Base-by-base conservation (phyloP, 2,797 vertebrate genomes). In the Eurystomus glaucurus region DNA sequence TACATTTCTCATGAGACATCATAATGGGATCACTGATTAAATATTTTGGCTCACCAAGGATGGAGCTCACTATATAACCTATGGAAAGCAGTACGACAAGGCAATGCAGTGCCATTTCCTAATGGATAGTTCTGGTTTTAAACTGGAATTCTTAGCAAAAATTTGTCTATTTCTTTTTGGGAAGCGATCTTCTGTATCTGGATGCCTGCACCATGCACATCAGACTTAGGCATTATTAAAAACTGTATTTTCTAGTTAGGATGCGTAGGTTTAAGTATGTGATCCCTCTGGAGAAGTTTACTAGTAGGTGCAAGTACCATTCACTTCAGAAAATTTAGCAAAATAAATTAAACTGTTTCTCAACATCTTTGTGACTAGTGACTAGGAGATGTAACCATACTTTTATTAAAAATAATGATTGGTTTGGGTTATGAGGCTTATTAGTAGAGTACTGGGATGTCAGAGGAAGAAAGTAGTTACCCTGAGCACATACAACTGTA, bases 141-240 rank as follows among this genome's bases (percentile, higher is more conserved):
- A 88, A 48, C 9, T 14, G 13, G 6, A 68, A 14, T 68, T 51
- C 69, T 70, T 46, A n/a, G 9, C 5, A 55, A 71, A 76, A 71
- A 41, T 1, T 4, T 11, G 0, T 26, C 9, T 35, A 0, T 68
- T 55, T 78, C 2, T 55, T 71, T 25, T n/a, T 14, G 5, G 37
- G 62, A 60, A 68, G 10, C 4, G 7, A 52, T 79, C 8, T 0
- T 69, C 3, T 84, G 5, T 72, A 11, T 60, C 26, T 48, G 11
- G 11, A 41, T 55, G 20, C 17, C 21, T 48, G 14, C 14, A 46
- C 5, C 33, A 33, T 12, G 45, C 7, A 14, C 8, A 37, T 60
- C 26, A 55, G 16, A 16, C 54, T 41, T 45, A 78, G 28, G 7
- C 9, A 2, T 3, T 54, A 79, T 66, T 66, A 43, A 88, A 89